Base-by-base conservation (phyloP, 2,797 vertebrate species). In the Cryptoblepharus egeriae region DNA sequence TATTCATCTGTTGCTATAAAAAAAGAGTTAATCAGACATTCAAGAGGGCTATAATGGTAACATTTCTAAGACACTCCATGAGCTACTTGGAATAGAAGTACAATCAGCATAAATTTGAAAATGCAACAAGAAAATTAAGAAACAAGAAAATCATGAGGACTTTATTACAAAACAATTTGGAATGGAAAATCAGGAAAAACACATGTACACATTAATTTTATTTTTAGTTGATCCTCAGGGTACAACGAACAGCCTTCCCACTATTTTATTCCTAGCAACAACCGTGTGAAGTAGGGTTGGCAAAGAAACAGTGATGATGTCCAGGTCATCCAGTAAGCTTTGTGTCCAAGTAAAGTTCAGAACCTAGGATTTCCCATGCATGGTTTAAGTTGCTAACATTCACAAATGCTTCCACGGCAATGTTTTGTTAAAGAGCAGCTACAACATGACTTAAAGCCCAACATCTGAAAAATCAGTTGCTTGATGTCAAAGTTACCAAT, bases 1-100 rank as follows among this genome's bases (percentile, higher is more conserved):
- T 92, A 77, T 97, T 95, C 81, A 93, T 97, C 85, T 97, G 96
- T 84, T n/a, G n/a, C n/a, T n/a, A n/a, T n/a, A n/a, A n/a, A n/a
- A n/a, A n/a, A n/a, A n/a, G n/a, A n/a, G n/a, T 84, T 3, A 88
- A 18, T 24, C 77, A 67, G 35, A 72, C 3, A 77, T 39, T 58
- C 28, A 15, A 64, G 26, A 61, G 2, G 3, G 7, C 45, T 8
- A 32, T 26, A 42, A 82, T 60, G 35, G 37, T 18, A 42, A 42
- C 61, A 22, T 39, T 60, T 39, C 3, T 5, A 5, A 70, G 22
- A 11, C 11, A 28, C n/a, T 26, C 63, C 9, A 37, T 37, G 22
- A 63, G 24, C 5, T 42, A 42, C 9, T 57, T 65, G 57, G 16
- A 55, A 79, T 20, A 55, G 30, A 26, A n/a, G 28, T 71, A 24